Percentiles rank a stretch among this genome's conserved stretches.
phyloP scores from a whole-genome alignment of 2,797 vertebrate genomes.

The Phataginus tricuspis region DNA sequence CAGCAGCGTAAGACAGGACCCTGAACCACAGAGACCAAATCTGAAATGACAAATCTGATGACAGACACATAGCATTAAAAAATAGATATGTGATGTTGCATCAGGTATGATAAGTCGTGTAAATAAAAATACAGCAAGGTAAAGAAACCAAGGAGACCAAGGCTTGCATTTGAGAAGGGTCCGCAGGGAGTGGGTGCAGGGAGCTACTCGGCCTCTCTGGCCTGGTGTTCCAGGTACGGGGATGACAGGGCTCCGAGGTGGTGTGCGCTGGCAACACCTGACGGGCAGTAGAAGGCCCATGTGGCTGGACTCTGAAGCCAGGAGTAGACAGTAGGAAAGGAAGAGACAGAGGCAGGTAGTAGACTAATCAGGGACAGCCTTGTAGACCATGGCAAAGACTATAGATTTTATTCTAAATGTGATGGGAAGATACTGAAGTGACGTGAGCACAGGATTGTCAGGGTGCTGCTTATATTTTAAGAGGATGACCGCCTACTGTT shows the following conservation, averaged over 20 bases:
- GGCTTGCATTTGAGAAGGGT: not conserved
- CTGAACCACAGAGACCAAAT: not conserved
- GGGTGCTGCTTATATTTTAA: not conserved
- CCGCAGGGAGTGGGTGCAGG: not conserved
- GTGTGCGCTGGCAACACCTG: not conserved
- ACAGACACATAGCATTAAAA: not conserved
- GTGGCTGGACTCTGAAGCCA: not conserved
- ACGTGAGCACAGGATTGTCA: not conserved
- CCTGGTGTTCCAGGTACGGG: not conserved
- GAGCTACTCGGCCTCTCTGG: not conserved
- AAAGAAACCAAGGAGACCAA: not conserved
- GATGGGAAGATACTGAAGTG: not conserved
- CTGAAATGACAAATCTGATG: not conserved
- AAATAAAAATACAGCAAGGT: not conserved
- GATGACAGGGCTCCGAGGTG: not conserved
- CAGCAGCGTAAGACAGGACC: not conserved
- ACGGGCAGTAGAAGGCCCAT: not conserved
- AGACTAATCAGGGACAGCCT: not conserved
- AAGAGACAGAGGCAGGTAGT: not conserved
- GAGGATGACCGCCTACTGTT: not conserved
- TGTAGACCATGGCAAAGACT: not conserved
- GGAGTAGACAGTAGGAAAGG: not conserved
- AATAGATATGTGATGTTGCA: not conserved
- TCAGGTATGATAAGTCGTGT: not conserved
- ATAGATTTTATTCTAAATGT: not conserved